Evolutionary conservation across 2,888 invertebrate genomes (phyloP).

Genomic region (Hyppa rectilinea): DNA sequence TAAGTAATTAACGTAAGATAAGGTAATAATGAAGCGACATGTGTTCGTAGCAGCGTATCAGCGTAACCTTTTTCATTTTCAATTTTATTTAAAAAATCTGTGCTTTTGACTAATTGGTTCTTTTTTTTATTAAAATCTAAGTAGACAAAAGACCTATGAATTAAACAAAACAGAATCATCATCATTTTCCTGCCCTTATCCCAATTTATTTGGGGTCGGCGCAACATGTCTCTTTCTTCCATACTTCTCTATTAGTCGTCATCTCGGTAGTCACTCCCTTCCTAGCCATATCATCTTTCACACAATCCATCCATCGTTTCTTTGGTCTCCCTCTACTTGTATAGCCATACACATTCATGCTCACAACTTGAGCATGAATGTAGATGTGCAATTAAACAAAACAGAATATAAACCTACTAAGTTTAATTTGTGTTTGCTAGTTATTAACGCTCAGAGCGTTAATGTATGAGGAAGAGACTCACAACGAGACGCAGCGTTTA

Average conservation of each 20-base stretch:
- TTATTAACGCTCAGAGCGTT: background rate
- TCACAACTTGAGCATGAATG: too few species aligned
- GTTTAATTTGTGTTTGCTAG: background rate
- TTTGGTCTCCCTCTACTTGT: too few species aligned
- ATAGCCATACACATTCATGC: too few species aligned
- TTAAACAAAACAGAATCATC: background rate
- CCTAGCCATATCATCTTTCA: too few species aligned
- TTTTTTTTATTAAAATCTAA: background rate
- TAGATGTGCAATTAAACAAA: too few species aligned
- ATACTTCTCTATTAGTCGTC: too few species aligned
- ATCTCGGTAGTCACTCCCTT: too few species aligned
- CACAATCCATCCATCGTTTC: too few species aligned
- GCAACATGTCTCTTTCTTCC: too few species aligned
- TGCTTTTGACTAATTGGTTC: background rate
- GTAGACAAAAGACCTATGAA: background rate
- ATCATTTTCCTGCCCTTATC: too few species aligned
- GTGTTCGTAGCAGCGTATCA: background rate
- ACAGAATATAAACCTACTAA: too few species aligned
- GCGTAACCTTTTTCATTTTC: background rate
- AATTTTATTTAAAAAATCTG: background rate
- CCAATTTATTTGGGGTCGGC: too few species aligned
- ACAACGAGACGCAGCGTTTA: background rate
- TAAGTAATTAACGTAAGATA: constrained; percentile 50
- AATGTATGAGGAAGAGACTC: background rate
- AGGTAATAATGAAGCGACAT: constrained; percentile 17